A percentile compares a stretch with the other conserved stretches of the same genome.
Conservation (phyloP, 2,797 vertebrate genomes). For the Fistularia commersonii region DNA sequence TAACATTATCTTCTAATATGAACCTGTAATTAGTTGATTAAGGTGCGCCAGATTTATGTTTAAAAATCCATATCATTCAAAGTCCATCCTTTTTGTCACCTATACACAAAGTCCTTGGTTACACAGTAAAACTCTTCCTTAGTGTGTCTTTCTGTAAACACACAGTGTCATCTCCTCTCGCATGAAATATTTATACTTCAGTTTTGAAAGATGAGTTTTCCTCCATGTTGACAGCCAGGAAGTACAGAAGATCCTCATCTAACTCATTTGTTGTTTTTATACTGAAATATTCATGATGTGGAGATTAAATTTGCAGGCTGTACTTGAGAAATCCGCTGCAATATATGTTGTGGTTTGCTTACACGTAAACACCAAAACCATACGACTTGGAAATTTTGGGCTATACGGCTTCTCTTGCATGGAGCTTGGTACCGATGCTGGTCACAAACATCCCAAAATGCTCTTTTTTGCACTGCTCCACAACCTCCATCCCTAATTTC, state of each 20-base stretch:
- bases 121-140: too few species aligned
- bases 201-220: too few species aligned
- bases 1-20: neutral
- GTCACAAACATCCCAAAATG: too few species aligned
- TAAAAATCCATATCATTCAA: too few species aligned
- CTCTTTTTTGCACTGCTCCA: too few species aligned
- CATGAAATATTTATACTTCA: neutral
- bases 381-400: conserved; percentile 15
- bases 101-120: too few species aligned
- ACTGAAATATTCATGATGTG: neutral
- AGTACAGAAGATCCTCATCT: neutral
- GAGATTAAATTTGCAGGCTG: neutral
- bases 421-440: too few species aligned
- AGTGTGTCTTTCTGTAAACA: too few species aligned
- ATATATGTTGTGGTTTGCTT: conserved; percentile 8
- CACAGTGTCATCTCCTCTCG: neutral
- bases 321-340: neutral
- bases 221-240: too few species aligned
- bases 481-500: too few species aligned
- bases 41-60: neutral
- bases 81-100: too few species aligned
- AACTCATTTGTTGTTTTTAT: neutral
- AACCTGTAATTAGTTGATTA: neutral
- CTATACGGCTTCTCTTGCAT: too few species aligned
- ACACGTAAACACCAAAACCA: conserved; percentile 18